Percentiles rank a stretch among this genome's conserved stretches.
phyloP scores from a whole-genome alignment of 1,140 invertebrate species.

The Drosophila baimaii region DNA sequence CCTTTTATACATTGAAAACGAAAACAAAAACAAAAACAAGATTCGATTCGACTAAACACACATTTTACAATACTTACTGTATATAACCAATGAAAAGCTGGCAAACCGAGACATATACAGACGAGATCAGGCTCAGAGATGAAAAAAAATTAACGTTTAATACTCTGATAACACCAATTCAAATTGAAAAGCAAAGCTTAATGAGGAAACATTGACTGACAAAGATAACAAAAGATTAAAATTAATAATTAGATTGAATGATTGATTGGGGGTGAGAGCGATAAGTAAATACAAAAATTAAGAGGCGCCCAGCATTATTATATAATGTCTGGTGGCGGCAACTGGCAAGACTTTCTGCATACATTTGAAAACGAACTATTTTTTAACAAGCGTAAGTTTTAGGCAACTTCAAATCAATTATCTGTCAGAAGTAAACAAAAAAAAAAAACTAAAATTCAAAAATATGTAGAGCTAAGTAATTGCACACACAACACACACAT shows the following conservation, averaged over 20 bases:
- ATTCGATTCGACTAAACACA: constrained; percentile 25
- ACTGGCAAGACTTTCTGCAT: constrained; percentile 73
- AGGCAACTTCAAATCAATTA: constrained; percentile 78
- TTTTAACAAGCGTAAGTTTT: constrained; percentile 68
- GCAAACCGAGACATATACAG: constrained; percentile 41
- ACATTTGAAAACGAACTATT: constrained; percentile 53
- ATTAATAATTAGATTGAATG: constrained; percentile 54
- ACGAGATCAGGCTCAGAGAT: constrained; percentile 58
- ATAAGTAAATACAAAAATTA: constrained; percentile 42
- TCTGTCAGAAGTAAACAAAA: constrained; percentile 42
- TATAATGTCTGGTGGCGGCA: constrained; percentile 61
- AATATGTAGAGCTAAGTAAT: constrained; percentile 71
- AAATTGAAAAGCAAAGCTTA: constrained; percentile 78
- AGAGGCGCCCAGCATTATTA: constrained; percentile 64
- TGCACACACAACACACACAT: constrained; percentile 71
- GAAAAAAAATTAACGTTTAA: constrained; percentile 32
- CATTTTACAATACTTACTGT: constrained; percentile 48
- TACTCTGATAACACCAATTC: constrained; percentile 50
- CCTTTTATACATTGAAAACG: constrained; percentile 66
- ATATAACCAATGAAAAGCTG: constrained; percentile 26
- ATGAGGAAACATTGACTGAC: constrained; percentile 79
- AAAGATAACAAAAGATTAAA: constrained; percentile 51
- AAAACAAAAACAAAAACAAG: constrained; percentile 22
- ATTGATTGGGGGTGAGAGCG: constrained; percentile 47
- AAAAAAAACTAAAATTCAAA: constrained; percentile 41